Evolutionary conservation across 1,140 invertebrate genomes (phyloP), one percentile per base, ranked within the genome.

Genomic region (Sweltsa coloradensis): DNA sequence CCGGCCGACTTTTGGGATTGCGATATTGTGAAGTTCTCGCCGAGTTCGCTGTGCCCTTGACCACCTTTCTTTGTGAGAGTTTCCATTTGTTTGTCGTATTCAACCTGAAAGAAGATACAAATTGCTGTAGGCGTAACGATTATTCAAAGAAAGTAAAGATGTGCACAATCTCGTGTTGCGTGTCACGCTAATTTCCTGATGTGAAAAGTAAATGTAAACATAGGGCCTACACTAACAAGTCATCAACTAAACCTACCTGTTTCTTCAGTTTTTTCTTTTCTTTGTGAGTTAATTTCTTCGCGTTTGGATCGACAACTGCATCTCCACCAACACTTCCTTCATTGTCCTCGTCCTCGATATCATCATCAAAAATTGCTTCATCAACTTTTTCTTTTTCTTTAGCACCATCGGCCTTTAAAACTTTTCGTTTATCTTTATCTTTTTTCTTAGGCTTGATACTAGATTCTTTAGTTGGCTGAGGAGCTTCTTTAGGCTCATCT

Each of bases 241-340:
- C 19, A 31, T 29, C 14, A 44, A 19, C 19, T 25, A 41, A 34
- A 54, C 46, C 50, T 58, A 66, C 68, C 58, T 70, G 63, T 58
- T 95, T 96, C 61, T 94, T 93, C 42, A 92, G 57, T 61, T 95
- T 95, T 60, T 96, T 96, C 58, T 91, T 85, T 59, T 97, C 92
- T 65, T 95, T 97, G 58, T 94, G 89, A 9, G 89, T 89, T 36
- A 95, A 59, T 67, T 93, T 88, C 61, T 82, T 83, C 37, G 14
- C 40, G 22, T 43, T 22, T 45, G 42, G 45, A 24, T 50, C 49
- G 37, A 48, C 48, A 4, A 39, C 41, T 29, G 41, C n/a, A 27
- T 47, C 24, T 41, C 43, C 22, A 34, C 29, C 16, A 42, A 47
- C 43, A 34, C 13, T 16, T n/a, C 34, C n/a, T 0, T 26, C 36